Evolutionary conservation across 1,140 invertebrate species (phyloP).

Genomic region (Zaprionus ghesquierei): DNA sequence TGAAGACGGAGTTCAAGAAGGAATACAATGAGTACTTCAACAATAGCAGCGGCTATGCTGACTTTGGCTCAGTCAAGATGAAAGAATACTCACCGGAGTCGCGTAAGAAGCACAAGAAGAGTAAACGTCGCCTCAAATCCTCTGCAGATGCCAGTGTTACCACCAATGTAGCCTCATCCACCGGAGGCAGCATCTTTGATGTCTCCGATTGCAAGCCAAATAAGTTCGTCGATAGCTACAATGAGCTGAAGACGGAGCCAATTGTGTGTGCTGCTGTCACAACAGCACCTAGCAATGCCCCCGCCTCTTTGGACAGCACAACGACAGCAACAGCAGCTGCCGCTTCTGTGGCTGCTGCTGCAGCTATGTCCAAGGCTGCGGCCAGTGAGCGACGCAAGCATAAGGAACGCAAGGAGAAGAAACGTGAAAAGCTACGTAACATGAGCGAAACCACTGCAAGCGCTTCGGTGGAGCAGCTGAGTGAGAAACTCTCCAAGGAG

Average conservation of each 20-base stretch:
- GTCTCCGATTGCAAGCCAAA: constrained; percentile 50
- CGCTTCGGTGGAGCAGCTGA: constrained; percentile 80
- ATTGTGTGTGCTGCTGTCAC: neutral
- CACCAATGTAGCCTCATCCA: constrained; percentile 64
- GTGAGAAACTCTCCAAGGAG: constrained; percentile 83
- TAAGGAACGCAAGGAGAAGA: constrained; percentile 86
- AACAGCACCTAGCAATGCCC: neutral
- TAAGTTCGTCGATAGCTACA: constrained; percentile 60
- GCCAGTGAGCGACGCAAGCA: constrained; percentile 62
- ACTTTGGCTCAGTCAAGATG: constrained; percentile 34
- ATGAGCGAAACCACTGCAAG: constrained; percentile 46
- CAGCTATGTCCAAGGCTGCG: neutral
- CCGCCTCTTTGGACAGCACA: neutral
- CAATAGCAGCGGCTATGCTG: constrained; percentile 11
- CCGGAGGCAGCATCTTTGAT: constrained; percentile 53
- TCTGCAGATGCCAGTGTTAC: constrained; percentile 59
- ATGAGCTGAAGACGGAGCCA: constrained; percentile 55
- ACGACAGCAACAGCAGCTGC: neutral
- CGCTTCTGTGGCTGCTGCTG: neutral
- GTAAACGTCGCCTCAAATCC: constrained; percentile 90
- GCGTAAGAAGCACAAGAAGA: constrained; percentile 92
- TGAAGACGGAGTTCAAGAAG: constrained; percentile 78
- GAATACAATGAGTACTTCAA: constrained; percentile 65
- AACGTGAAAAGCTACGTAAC: constrained; percentile 87
- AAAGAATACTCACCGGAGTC: constrained; percentile 83